A percentile compares a stretch with the other conserved stretches of the same genome.
phyloP scores from a whole-genome alignment of 2,113 vertebrate genomes.

The Leptobrachium leishanense region DNA sequence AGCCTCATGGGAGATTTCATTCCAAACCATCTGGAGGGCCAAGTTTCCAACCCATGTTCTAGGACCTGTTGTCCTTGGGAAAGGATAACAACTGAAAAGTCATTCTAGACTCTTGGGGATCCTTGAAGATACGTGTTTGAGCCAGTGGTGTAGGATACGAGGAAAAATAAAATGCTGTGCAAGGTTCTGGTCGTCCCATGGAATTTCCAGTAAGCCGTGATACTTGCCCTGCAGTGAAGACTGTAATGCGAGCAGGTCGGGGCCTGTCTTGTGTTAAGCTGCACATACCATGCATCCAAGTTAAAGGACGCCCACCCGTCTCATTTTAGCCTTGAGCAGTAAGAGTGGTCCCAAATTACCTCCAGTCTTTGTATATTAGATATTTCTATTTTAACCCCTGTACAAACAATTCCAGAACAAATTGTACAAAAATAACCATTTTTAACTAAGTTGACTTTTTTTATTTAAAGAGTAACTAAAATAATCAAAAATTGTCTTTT shows the following conservation, averaged over 20 bases:
- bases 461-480: no score
- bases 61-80: no score
- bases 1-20: no score
- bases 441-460: no score
- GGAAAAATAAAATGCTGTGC: background rate
- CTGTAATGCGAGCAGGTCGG: slow-evolving; percentile 38
- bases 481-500: no score
- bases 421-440: no score
- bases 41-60: no score
- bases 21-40: no score
- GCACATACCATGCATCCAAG: slow-evolving; percentile 48
- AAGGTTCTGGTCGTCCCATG: slow-evolving; percentile 24
- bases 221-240: slow-evolving; percentile 19
- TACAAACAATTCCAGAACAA: background rate
- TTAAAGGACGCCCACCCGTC: slow-evolving; percentile 44
- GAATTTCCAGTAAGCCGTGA: slow-evolving; percentile 36
- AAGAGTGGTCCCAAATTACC: slow-evolving; percentile 24
- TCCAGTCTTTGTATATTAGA: slow-evolving; percentile 3
- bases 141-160: background rate
- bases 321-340: background rate
- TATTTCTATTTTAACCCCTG: background rate
- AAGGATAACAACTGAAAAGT: no score
- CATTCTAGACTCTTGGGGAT: no score
- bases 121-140: no score
- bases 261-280: slow-evolving; percentile 49